Percentiles rank a stretch among this genome's conserved stretches.
phyloP scores from a whole-genome alignment of 2,888 invertebrate species.

The Rotaria socialis region DNA sequence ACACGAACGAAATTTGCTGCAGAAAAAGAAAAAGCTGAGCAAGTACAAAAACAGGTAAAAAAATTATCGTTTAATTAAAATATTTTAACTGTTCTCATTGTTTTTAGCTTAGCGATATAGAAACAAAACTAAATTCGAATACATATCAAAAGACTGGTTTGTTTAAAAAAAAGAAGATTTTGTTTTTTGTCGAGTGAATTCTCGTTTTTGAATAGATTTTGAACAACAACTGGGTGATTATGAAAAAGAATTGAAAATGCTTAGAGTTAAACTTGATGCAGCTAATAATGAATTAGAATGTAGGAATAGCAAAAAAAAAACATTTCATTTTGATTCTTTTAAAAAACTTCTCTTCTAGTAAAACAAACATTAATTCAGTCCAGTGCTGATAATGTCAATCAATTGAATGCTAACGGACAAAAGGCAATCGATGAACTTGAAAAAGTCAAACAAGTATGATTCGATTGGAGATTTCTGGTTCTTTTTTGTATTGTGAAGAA shows the following conservation, averaged over 20 bases:
- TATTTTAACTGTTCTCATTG: too few species aligned
- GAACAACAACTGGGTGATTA: slow-evolving; percentile 3
- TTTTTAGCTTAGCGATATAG: background rate
- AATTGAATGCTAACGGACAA: background rate
- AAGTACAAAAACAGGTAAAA: background rate
- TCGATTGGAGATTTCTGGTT: background rate
- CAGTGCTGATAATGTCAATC: background rate
- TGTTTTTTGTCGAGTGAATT: background rate
- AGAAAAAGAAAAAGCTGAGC: background rate
- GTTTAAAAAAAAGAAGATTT: background rate
- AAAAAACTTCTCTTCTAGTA: background rate
- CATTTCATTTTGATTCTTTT: background rate
- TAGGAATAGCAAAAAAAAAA: background rate
- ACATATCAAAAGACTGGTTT: background rate
- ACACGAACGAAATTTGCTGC: background rate
- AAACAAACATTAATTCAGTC: slow-evolving; percentile 23
- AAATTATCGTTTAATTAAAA: too few species aligned
- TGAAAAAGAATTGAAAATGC: slow-evolving; percentile 1
- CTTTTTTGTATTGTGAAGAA: background rate
- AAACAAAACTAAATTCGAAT: background rate
- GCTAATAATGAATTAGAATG: slow-evolving; percentile 23
- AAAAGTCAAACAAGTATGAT: background rate
- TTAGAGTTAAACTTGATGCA: slow-evolving; percentile 3
- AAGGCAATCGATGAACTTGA: background rate
- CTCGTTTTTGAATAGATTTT: background rate